Base-by-base conservation (phyloP, 2,888 invertebrate genomes). In the Ormyrus labotus region DNA sequence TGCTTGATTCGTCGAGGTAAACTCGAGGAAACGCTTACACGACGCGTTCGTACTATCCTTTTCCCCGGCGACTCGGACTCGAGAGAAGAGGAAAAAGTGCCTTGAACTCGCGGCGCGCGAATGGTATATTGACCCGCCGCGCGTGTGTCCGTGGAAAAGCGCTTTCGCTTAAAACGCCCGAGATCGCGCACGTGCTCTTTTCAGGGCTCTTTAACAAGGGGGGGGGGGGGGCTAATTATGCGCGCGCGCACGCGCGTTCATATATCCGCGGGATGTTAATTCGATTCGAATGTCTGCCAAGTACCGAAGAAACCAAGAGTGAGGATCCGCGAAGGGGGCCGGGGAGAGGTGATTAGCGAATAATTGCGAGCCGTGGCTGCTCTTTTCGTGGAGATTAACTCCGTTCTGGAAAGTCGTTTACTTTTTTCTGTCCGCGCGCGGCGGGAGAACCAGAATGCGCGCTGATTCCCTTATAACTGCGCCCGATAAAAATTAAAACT, bases 51-150 rank as follows among this genome's bases (percentile, higher is more conserved):
- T 45, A 13, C 73, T 57, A 45, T 53, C 47, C n/a, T 58, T 7
- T 34, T 13, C 13, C 19, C 34, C 13, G 50, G 64, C 51, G 75
- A 67, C 45, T 63, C 34, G 47, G 50, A 6, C 8, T 2, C n/a
- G 53, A 61, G 58, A 63, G 53, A 63, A 47, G 19, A 50, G 63
- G 10, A 69, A 79, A 79, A 73, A 69, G 78, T 79, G 48, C 78
- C 73, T 79, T 79, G 78, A 79, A 79, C 78, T 73, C 78, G 60
- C 60, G 78, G 69, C 64, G 64, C 55, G 9, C 50, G 58, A 63
- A 65, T 71, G 78, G 63, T 19, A 19, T 79, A 79, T 79, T 79
- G 78, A 79, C 78, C 72, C 55, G 76, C 69, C 13, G 45, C 34
- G 19, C 65, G 65, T 13, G 65, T 13, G 61, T 69, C 61, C 53